phyloP scores from a whole-genome alignment of 2,888 invertebrate species.

The Plebejus anna region DNA sequence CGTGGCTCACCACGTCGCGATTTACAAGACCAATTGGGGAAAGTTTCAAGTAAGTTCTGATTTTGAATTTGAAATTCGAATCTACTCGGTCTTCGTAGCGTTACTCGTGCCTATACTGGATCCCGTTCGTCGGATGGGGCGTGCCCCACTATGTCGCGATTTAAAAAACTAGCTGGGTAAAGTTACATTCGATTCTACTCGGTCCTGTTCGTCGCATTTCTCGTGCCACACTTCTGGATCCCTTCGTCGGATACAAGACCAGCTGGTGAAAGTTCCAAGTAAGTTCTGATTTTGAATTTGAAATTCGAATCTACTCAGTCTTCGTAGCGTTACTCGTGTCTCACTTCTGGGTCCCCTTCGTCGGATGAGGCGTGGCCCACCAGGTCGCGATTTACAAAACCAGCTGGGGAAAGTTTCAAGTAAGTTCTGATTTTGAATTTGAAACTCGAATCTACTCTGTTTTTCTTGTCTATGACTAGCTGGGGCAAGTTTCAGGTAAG shows the following conservation, averaged over 20 bases:
- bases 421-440: conserved; percentile 46
- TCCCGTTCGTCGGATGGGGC: too few species aligned
- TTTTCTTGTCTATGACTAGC: not conserved
- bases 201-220: conserved; percentile 82
- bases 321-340: too few species aligned
- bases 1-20: conserved; percentile 83
- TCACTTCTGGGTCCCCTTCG: too few species aligned
- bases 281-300: conserved; percentile 38
- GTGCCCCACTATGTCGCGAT: not conserved
- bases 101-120: too few species aligned
- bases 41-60: conserved; percentile 79
- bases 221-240: conserved; percentile 86
- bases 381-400: not conserved
- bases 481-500: conserved; percentile 66
- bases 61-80: too few species aligned
- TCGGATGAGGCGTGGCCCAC: not conserved
- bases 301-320: too few species aligned
- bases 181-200: conserved; percentile 81
- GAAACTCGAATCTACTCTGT: too few species aligned
- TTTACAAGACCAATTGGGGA: conserved; percentile 85
- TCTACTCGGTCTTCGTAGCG: too few species aligned
- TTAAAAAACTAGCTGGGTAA: not conserved
- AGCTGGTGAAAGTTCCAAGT: conserved; percentile 85
- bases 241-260: conserved; percentile 85
- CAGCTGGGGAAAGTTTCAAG: conserved; percentile 57